Percentiles rank a stretch among this genome's conserved stretches.
phyloP scores from a whole-genome alignment of 2,113 vertebrate species.

The Aphelocoma coerulescens region DNA sequence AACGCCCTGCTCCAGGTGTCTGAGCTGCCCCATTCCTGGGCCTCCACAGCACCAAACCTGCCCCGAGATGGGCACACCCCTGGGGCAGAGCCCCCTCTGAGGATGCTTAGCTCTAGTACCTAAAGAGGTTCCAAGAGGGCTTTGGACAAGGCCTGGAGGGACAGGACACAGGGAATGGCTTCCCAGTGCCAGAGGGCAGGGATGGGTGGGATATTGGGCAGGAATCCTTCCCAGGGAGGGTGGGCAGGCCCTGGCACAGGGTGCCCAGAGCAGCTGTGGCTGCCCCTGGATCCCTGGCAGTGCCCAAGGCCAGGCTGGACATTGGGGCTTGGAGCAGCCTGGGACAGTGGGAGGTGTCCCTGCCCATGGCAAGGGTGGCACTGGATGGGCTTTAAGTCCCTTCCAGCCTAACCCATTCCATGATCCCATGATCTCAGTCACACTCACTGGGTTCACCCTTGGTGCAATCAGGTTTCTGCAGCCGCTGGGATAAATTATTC shows the following conservation, averaged over 20 bases:
- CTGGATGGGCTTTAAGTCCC: not conserved
- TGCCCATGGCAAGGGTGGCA: not conserved
- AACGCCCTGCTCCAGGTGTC: not conserved
- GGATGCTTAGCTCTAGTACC: accelerated
- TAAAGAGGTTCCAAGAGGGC: not conserved
- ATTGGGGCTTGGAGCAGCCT: not conserved
- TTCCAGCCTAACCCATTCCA: not conserved
- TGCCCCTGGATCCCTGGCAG: not conserved
- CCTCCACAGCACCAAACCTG: not conserved
- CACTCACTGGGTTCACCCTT: not conserved
- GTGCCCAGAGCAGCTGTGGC: not conserved
- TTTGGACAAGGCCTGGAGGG: not conserved
- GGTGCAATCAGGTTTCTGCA: not conserved
- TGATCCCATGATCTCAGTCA: not conserved
- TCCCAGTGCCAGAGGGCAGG: not conserved
- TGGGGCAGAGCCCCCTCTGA: accelerated
- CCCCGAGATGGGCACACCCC: accelerated
- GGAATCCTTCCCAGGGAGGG: accelerated
- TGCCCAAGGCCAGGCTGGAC: not conserved
- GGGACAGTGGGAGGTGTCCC: not conserved
- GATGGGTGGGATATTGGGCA: accelerated
- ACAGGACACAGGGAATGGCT: not conserved
- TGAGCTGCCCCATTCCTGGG: not conserved
- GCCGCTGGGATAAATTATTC: not conserved
- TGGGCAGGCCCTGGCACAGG: not conserved